Base-by-base conservation (phyloP, 2,113 vertebrate species). In the Eclectus roratus region DNA sequence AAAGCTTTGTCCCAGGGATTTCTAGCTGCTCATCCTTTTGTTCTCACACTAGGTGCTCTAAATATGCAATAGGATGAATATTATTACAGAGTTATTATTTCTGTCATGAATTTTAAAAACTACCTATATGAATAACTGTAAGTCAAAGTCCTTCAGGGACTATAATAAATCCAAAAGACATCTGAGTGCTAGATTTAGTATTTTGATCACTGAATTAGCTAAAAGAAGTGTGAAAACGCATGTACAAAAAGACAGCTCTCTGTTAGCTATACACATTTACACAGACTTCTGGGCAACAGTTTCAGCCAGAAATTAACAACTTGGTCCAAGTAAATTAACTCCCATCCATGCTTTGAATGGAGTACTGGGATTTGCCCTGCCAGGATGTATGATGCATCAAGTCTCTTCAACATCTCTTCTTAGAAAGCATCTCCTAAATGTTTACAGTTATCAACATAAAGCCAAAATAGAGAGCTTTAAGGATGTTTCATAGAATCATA, bases 21-120 rank as follows among this genome's bases (percentile, higher is more conserved):
- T 91, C 70, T 64, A 78, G 71, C 14, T 71, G 64, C 78, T 96
- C 20, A 0, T 5, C 50, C 74, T 83, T 89, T 73, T 58, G 3
- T n/a, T 91, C 82, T 86, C 79, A 61, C 28, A 83, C 31, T 60
- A 5, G 1, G 28, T 70, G 56, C 43, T 92, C 93, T 70, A 92
- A 88, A 91, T 81, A 96, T 85, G 65, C 58, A 87, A 87, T 24
- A 77, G 47, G 43, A 94, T 7, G 5, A 66, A 82, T 77, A 83
- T 88, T 78, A 96, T 49, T 55, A 81, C 41, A 73, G 60, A 94
- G 60, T 92, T 95, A 89, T 85, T 91, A 91, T 70, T 96, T 93
- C 78, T 81, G 56, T 65, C 64, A 96, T 80, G 93, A 94, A 93
- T 95, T 95, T 88, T 44, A 81, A 93, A 85, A 96, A 91, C 56